Evolutionary conservation across 1,140 invertebrate species (phyloP).

Genomic region (Drosophila ficusphila): DNA sequence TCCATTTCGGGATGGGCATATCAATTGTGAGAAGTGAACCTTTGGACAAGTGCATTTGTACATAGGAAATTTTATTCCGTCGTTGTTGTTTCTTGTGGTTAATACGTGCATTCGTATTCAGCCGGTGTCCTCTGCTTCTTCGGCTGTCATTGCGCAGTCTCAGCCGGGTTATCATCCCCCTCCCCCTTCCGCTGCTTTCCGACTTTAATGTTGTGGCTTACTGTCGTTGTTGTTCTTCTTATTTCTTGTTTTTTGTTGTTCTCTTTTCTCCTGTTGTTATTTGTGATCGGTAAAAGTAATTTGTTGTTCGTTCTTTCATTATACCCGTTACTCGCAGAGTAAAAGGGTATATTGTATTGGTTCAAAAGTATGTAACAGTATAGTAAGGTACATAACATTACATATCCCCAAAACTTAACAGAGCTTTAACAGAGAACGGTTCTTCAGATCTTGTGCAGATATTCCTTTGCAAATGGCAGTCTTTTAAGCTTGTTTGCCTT

Average conservation of each 20-base stretch:
- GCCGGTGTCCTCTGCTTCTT: conserved; percentile 41
- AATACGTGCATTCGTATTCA: conserved; percentile 79
- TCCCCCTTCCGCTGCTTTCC: conserved; percentile 6
- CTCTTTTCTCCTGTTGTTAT: conserved; percentile 4
- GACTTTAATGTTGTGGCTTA: conserved; percentile 20
- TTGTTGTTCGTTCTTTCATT: conserved; percentile 70
- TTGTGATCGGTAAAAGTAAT: conserved; percentile 80
- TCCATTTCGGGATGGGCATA: conserved; percentile 33
- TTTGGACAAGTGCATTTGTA: conserved; percentile 78
- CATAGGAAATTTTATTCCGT: conserved; percentile 72
- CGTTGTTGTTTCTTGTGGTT: conserved; percentile 47
- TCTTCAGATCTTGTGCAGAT: too few species aligned
- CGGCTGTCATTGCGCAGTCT: conserved; percentile 52
- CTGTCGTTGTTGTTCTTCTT: conserved; percentile 26
- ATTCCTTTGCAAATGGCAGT: too few species aligned
- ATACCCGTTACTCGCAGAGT: too few species aligned
- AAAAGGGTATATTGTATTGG: too few species aligned
- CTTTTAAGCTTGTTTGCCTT: too few species aligned
- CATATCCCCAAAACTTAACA: too few species aligned
- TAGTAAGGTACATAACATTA: too few species aligned
- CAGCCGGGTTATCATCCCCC: conserved; percentile 16
- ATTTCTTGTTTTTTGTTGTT: neutral
- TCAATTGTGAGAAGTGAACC: conserved; percentile 48
- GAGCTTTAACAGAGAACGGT: too few species aligned
- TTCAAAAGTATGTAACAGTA: too few species aligned